Percentiles rank a stretch among this genome's conserved stretches.
These are phyloP conservation scores for Camarhynchus parvulus DNA, from an alignment of 2,113 vertebrate genomes.

Conservation along the genomic window DNA sequence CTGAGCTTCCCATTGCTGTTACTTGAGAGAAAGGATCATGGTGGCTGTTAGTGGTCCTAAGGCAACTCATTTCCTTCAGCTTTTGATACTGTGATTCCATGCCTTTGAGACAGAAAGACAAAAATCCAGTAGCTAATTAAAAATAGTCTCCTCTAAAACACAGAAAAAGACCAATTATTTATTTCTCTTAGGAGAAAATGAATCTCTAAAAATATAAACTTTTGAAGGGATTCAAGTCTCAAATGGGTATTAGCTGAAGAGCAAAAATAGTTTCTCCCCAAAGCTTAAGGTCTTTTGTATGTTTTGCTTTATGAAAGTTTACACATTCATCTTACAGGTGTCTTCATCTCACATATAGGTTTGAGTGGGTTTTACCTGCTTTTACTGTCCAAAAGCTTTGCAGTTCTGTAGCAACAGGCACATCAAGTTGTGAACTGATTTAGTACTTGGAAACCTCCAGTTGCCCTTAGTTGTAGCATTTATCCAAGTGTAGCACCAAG, in stretches of 20 bases:
- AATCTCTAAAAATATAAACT: not conserved
- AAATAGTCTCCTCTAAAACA: not conserved
- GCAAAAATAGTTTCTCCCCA: not conserved
- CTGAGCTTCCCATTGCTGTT: not conserved
- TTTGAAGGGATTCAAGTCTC: not conserved
- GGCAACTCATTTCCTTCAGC: not conserved
- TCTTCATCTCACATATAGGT: not conserved
- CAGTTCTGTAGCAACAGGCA: not conserved
- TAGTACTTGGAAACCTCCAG: not conserved
- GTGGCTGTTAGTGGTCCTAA: not conserved
- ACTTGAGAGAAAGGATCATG: not conserved
- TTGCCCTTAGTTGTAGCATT: constrained; percentile 27
- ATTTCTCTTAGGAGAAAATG: not conserved
- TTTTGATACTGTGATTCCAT: not conserved
- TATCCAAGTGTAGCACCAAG: not conserved
- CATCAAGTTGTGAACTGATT: not conserved
- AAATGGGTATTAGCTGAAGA: not conserved
- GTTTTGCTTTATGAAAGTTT: not conserved
- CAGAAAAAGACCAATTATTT: not conserved
- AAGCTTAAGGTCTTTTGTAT: not conserved
- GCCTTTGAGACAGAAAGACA: not conserved
- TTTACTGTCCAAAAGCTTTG: not conserved
- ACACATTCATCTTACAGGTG: not conserved
- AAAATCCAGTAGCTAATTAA: not conserved
- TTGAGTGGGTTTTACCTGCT: not conserved